A percentile compares a stretch with the other conserved stretches of the same genome.
Evolutionary conservation across 1,140 invertebrate genomes (phyloP).

Genomic region (Phthorimaea operculella): DNA sequence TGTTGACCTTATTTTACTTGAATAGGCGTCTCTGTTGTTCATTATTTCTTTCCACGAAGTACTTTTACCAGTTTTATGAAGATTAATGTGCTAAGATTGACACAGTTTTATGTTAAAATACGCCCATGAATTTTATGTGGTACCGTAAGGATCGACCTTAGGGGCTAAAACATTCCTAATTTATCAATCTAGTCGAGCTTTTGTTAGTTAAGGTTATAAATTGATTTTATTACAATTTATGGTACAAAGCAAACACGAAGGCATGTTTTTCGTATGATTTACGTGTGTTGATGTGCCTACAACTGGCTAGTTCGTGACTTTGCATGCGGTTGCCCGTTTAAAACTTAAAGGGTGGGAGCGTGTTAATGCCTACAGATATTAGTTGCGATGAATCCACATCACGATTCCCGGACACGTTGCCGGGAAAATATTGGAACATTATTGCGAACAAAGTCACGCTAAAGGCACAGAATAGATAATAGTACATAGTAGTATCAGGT

Average conservation of each 20-base stretch:
- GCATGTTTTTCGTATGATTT: too few species aligned
- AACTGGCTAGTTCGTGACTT: slow-evolving; percentile 14
- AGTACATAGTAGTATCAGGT: too few species aligned
- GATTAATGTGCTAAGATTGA: slow-evolving; percentile 22
- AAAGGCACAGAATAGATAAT: too few species aligned
- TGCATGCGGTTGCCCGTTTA: slow-evolving; percentile 3
- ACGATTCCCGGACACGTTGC: slow-evolving; percentile 13
- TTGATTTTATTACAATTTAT: too few species aligned
- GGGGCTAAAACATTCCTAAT: not conserved
- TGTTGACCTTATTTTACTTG: slow-evolving; percentile 22
- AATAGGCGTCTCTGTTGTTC: slow-evolving; percentile 15
- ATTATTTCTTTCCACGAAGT: slow-evolving; percentile 14
- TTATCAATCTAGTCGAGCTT: too few species aligned
- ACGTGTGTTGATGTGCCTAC: too few species aligned
- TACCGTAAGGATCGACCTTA: not conserved
- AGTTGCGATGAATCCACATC: slow-evolving; percentile 5
- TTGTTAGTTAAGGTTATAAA: too few species aligned
- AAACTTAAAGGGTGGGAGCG: not conserved
- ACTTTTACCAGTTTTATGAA: slow-evolving; percentile 19
- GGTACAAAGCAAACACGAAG: too few species aligned
- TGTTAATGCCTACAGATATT: not conserved
- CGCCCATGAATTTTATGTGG: not conserved
- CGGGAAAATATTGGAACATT: not conserved
- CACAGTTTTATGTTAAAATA: slow-evolving; percentile 3
- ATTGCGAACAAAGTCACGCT: too few species aligned